A percentile compares a stretch with the other conserved stretches of the same genome.
Conservation (phyloP, 2,888 invertebrate species). For the Oeneis ivallda region DNA sequence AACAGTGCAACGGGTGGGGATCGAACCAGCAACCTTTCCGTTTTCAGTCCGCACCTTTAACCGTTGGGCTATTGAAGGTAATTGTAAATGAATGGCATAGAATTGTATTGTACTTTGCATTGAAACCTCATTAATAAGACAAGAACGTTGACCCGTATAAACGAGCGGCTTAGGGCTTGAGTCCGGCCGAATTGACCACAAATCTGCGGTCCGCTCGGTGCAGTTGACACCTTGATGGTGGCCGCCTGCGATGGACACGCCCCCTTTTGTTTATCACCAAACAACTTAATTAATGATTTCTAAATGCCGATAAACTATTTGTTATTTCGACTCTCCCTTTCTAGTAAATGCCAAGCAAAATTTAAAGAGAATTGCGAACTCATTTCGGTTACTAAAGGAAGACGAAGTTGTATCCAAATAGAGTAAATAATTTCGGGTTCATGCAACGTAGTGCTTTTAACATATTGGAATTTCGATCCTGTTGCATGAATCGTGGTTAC, state of each 20-base stretch:
- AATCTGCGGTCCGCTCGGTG: slow-evolving; percentile 69
- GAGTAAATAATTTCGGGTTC: slow-evolving; percentile 2
- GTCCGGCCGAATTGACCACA: slow-evolving; percentile 65
- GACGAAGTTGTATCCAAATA: neutral
- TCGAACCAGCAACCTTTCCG: too few relatives aligned
- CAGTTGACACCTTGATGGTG: slow-evolving; percentile 56
- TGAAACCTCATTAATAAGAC: slow-evolving; percentile 37
- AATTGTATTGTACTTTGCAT: slow-evolving; percentile 16
- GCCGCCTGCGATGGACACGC: slow-evolving; percentile 57
- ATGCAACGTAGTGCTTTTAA: neutral
- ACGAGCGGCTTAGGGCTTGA: slow-evolving; percentile 52
- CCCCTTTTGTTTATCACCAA: slow-evolving; percentile 70
- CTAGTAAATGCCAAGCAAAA: neutral
- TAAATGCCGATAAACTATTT: slow-evolving; percentile 25
- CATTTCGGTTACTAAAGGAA: neutral
- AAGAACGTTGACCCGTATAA: slow-evolving; percentile 44
- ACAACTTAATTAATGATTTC: slow-evolving; percentile 55
- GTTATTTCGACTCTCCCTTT: neutral
- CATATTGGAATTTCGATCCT: slow-evolving; percentile 2
- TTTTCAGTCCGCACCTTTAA: too few relatives aligned
- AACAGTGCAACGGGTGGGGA: too few relatives aligned
- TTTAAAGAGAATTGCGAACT: neutral
- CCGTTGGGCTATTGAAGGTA: too few relatives aligned
- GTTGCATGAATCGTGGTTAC: slow-evolving; percentile 7
- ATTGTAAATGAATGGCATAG: neutral